Evolutionary conservation across 2,113 vertebrate species (phyloP), one percentile per base, ranked within the genome.

Genomic region (Dermatemys mawii): DNA sequence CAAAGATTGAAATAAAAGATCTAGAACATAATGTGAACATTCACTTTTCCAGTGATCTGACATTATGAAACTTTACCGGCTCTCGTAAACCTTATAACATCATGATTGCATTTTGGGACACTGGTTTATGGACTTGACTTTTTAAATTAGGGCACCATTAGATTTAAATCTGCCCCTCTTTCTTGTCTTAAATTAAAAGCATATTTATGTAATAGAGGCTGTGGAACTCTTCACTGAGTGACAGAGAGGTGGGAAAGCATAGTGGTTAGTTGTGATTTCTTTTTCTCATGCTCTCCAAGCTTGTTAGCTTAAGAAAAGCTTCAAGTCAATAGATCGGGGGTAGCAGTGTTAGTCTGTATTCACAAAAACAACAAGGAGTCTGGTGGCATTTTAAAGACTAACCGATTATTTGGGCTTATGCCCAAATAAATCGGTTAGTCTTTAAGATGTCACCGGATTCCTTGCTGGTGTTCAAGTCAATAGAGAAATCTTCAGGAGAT

Each of bases 41-140:
- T 78, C 78, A 63, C 29, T 90, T 84, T 92, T 67, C 81, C 83
- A 35, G 35, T 81, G 88, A 83, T 46, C 63, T 90, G 76, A 32
- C 29, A 51, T 86, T 5, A 41, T 17, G 29, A 54, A 75, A 88
- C n/a, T 84, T 63, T 78, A 76, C 26, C 9, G 82, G 51, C 86
- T 78, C 73, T 81, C 87, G 88, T 50, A 89, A 89, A 88, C 88
- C 60, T 81, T 83, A 73, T 41, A 55, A 48, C 57, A 83, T 53
- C 76, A 55, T 27, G 92, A 92, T 94, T 92, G 67, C 76, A 88
- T 93, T 95, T 94, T 94, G 27, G 67, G 7, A 84, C 48, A 70
- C 22, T 84, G 22, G 21, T 11, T 85, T 92, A 88, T 17, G 60
- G 51, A 83, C 35, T 70, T 32, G 81, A 8, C 48, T 51, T 13